These are phyloP conservation scores for Thymallus thymallus DNA, from an alignment of 2,113 vertebrate genomes.

Conservation along the genomic window DNA sequence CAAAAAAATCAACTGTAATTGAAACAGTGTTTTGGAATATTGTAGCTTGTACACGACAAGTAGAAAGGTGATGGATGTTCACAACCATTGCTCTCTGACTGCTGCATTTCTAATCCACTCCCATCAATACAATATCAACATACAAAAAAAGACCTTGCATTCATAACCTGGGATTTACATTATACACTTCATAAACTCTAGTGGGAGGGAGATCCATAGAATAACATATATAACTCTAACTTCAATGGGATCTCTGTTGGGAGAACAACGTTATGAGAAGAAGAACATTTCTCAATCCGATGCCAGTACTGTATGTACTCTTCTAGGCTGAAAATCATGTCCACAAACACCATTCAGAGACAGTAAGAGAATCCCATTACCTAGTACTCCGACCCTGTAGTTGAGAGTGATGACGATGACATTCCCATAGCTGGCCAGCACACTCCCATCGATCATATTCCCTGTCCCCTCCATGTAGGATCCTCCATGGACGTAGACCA, in stretches of 20 bases:
- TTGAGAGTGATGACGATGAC: slow-evolving; percentile 97
- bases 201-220: not conserved
- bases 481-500: slow-evolving; percentile 96
- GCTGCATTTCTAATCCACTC: not conserved
- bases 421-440: slow-evolving; percentile 96
- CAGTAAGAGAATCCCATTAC: slow-evolving; percentile 63
- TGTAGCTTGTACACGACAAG: slow-evolving; percentile 21
- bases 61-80: slow-evolving; percentile 28
- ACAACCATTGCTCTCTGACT: slow-evolving; percentile 21
- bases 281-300: not conserved
- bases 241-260: not conserved
- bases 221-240: not conserved
- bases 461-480: slow-evolving; percentile 98
- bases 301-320: too few relatives aligned
- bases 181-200: slow-evolving; percentile 4
- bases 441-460: slow-evolving; percentile 96
- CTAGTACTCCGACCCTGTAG: slow-evolving; percentile 96
- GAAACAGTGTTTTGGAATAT: slow-evolving; percentile 23
- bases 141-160: too few relatives aligned
- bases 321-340: too few relatives aligned
- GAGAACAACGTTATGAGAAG: not conserved
- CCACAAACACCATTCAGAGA: too few relatives aligned
- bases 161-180: not conserved
- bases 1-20: slow-evolving; percentile 19
- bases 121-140: not conserved